phyloP scores from a whole-genome alignment of 2,888 invertebrate species.

The Clostera curtula region DNA sequence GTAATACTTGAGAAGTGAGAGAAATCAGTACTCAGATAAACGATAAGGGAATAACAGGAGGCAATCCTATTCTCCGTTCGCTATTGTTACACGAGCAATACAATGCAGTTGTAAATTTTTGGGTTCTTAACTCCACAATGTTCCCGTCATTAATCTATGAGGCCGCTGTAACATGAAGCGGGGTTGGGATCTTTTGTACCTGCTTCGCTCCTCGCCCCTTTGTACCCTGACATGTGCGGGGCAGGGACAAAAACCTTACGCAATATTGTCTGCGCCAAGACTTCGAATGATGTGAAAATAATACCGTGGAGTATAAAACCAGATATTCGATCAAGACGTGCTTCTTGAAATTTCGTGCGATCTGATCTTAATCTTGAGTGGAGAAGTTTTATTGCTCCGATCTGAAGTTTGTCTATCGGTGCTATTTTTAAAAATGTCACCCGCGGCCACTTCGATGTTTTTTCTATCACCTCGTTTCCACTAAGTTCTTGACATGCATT shows the following conservation, averaged over 20 bases:
- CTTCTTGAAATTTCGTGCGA: constrained; percentile 20
- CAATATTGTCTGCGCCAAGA: constrained; percentile 58
- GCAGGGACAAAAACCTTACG: constrained; percentile 66
- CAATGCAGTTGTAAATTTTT: constrained; percentile 74
- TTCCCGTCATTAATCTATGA: constrained; percentile 69
- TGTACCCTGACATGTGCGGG: constrained; percentile 67
- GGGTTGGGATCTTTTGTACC: constrained; percentile 65
- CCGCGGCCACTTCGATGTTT: constrained; percentile 55
- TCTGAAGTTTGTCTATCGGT: constrained; percentile 33
- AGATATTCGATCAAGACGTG: constrained; percentile 7
- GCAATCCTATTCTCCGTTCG: constrained; percentile 65
- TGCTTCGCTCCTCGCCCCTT: constrained; percentile 54
- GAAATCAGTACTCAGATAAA: constrained; percentile 60
- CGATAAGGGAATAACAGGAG: constrained; percentile 72
- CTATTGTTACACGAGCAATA: constrained; percentile 52
- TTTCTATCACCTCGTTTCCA: constrained; percentile 64
- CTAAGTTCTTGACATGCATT: constrained; percentile 70
- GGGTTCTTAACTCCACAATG: constrained; percentile 71
- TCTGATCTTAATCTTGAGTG: constrained; percentile 32
- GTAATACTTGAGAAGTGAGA: constrained; percentile 66
- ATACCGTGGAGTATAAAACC: constrained; percentile 45
- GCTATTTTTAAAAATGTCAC: constrained; percentile 68
- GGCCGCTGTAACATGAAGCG: constrained; percentile 66
- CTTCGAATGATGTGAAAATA: constrained; percentile 59
- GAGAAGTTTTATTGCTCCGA: constrained; percentile 37